Base-by-base conservation (phyloP, 1,140 invertebrate species). In the Saxidomus purpurata region DNA sequence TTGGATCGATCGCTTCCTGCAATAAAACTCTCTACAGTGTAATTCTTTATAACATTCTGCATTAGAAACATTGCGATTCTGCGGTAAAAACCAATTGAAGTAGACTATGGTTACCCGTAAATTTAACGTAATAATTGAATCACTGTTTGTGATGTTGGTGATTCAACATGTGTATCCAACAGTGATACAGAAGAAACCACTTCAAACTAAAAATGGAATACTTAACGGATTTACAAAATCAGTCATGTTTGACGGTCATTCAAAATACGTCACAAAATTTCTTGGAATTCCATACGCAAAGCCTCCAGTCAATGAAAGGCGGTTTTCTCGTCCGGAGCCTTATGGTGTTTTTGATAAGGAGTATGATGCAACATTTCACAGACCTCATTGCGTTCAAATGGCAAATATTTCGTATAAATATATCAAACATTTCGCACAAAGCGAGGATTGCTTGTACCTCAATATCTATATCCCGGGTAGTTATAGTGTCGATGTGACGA, bases 271-370 rank as follows among this genome's bases (percentile, higher is more conserved):
- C 8, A 81, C 96, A 92, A 96, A 96, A 49, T 98, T 97, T 95
- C 96, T 96, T 47, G 96, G 97, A 3, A 96, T 97, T 80, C 97
- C 97, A 0, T 97, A 96, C 91, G 97, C 97, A 0, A 93, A 96
- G 87, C 97, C 97, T 11, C 97, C 97, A 36, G 80, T 97, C n/a
- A 97, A 96, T 31, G 92, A 96, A 0, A 93, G 97, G 3, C 97
- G 97, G 90, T 98, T 98, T 92, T 49, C 40, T 17, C 89, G 85
- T 61, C 92, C 92, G 6, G 80, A 87, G 13, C 61, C 79, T 17
- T 47, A 69, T 28, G 22, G 79, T 0, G 15, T 19, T 22, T 89
- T 89, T 84, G 1, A 63, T 19, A 1, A 19, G 17, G 1, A 63
- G 11, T 90, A 89, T 38, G 77, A 86, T 28, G 89, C 89, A 34